Base-by-base conservation (phyloP, 1,140 invertebrate species). In the Phocides pigmalion region DNA sequence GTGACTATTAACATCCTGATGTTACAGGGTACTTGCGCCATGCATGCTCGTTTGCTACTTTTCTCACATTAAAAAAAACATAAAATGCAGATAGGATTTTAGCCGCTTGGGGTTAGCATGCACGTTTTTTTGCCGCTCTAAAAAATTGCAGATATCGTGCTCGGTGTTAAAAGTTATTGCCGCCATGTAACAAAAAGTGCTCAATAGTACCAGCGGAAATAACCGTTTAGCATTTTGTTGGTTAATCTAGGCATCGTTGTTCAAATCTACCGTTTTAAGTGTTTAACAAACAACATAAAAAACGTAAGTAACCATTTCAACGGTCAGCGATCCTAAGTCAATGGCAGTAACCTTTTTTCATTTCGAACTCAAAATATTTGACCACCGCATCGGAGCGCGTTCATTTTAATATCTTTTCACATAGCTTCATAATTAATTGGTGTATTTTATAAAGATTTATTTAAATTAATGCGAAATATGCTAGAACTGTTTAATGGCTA, bases 361-460 rank as follows among this genome's bases (percentile, higher is more conserved):
- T 16, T 46, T 35, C 16, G 46, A 16, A 22, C 25, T 15, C 25
- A 59, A 59, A 39, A 28, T 28, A 28, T 28, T 28, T 8, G 2
- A 22, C 20, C 20, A 22, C 25, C 41, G 6, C 15, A 19, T 8
- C 9, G 28, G 9, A 53, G 44, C 1, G 39, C 44, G 8, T 64
- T 64, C 46, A 64, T n/a, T 19, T 42, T 28, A 46, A 14, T 54
- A 20, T 35, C 11, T 53, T 32, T 59, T 19, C 14, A 20, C 42
- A 44, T 54, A 42, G 20, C 46, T 9, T 8, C 9, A 8, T 8
- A 15, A 11, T 42, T 54, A 64, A 64, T 62, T 61, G 62, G 32
- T n/a, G 22, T 46, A 44, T 56, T 69, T 47, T 67, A 53, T 50
- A 67, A 64, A 73, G 58, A 67, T 74, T 68, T 76, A 74, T 76